phyloP scores from a whole-genome alignment of 2,888 invertebrate genomes.

The Drosophila eohydei region DNA sequence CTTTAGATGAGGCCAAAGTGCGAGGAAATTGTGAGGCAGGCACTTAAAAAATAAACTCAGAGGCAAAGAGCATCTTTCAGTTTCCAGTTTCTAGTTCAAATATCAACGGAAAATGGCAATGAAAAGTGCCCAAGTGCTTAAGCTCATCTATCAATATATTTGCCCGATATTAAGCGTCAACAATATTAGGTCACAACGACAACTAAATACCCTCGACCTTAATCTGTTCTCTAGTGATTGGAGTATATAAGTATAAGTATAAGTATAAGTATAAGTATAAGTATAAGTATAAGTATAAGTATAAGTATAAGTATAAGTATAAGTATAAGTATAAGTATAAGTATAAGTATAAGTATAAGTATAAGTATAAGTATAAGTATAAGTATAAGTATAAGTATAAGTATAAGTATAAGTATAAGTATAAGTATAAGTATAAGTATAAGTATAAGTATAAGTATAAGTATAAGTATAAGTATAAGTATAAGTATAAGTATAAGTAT shows the following conservation, averaged over 20 bases:
- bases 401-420: background rate
- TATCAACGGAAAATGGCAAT: constrained; percentile 51
- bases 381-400: background rate
- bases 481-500: background rate
- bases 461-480: background rate
- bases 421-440: background rate
- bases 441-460: background rate
- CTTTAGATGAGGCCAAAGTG: constrained; percentile 1
- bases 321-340: background rate
- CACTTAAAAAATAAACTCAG: constrained; percentile 51
- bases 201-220: background rate
- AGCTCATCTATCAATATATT: constrained; percentile 64
- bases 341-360: background rate
- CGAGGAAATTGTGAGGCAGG: constrained; percentile 18
- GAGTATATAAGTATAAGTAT: too few species aligned
- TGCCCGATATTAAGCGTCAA: constrained; percentile 16
- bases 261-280: background rate
- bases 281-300: background rate
- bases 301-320: background rate
- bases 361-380: background rate
- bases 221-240: background rate
- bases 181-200: background rate
- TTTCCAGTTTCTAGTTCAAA: constrained; percentile 47
- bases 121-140: constrained; percentile 36
- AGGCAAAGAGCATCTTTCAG: constrained; percentile 39